phyloP scores from a whole-genome alignment of 2,113 vertebrate species.

The Dicrurus megarhynchus region DNA sequence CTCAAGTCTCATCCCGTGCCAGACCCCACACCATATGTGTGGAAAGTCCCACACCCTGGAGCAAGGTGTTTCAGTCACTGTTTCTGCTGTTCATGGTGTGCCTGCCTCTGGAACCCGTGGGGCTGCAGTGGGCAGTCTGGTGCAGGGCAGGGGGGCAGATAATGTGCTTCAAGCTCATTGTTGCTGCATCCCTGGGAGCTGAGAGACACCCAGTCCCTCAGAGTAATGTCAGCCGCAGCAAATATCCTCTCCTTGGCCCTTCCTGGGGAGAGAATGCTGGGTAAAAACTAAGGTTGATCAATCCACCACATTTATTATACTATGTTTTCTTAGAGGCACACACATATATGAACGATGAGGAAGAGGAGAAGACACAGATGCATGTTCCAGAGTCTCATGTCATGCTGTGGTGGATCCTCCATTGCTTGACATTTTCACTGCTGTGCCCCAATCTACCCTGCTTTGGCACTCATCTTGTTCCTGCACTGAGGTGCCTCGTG shows the following conservation, averaged over 20 bases:
- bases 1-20: not conserved
- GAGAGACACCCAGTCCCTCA: not conserved
- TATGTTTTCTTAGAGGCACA: not conserved
- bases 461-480: not conserved
- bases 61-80: not conserved
- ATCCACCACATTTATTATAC: not conserved
- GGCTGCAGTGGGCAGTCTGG: not conserved
- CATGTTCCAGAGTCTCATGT: not conserved
- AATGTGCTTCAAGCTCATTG: not conserved
- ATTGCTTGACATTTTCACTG: not conserved
- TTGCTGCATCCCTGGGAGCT: not conserved
- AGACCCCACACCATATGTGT: fast-evolving
- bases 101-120: not conserved
- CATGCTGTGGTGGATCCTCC: not conserved
- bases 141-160: not conserved
- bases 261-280: not conserved
- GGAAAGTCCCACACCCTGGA: not conserved
- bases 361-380: not conserved
- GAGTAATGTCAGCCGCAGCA: not conserved
- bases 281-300: not conserved
- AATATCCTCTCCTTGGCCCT: not conserved
- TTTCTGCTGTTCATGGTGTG: not conserved
- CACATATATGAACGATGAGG: fast-evolving
- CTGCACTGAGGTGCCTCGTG: not conserved
- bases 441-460: not conserved